Base-by-base conservation (phyloP, 1,140 invertebrate genomes). In the Neodiprion fabricii region DNA sequence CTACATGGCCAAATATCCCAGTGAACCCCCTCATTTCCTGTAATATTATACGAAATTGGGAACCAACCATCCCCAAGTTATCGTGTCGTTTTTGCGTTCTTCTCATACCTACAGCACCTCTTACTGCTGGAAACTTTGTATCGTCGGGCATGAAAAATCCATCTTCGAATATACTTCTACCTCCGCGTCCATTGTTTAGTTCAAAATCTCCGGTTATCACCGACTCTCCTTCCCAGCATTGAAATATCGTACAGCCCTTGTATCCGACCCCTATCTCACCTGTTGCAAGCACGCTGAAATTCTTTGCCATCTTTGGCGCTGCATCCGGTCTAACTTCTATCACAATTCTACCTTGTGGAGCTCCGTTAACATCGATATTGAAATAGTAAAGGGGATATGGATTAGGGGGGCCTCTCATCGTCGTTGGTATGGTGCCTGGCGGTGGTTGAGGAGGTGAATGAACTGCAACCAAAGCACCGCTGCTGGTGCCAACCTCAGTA, bases 301-400 rank as follows among this genome's bases (percentile, higher is more conserved):
- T 98, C 83, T 96, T 95, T 28, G 95, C 93, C 91, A 98, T 98
- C 82, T 94, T 96, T 5, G 97, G 97, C 4, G 96, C 96, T 7
- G 93, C 92, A 85, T 97, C 95, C 9, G 92, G 92, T 77, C 95
- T 91, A 9, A 97, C 92, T 89, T 98, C 95, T 77, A 96, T 94
- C 7, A 96, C 91, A 71, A 97, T 91, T 17, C 95, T 89, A 1
- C 95, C 95, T 73, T 92, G 90, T 0, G 91, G 90, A 21, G 90
- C 85, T 12, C 93, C 92, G 82, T 94, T 93, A 14, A 94, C 91
- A 79, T 95, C 94, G 75, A 95, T 91, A 80, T 94, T 93, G 82
- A 95, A 94, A 81, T 90, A 95, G 81, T 94, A 95, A 48, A 94
- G 87, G 1, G 94, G 94, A 82, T 93, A 93, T 17, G 90, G 85